These are phyloP conservation scores for Galemys pyrenaicus DNA, from an alignment of 2,113 vertebrate genomes.

Conservation along the genomic window DNA sequence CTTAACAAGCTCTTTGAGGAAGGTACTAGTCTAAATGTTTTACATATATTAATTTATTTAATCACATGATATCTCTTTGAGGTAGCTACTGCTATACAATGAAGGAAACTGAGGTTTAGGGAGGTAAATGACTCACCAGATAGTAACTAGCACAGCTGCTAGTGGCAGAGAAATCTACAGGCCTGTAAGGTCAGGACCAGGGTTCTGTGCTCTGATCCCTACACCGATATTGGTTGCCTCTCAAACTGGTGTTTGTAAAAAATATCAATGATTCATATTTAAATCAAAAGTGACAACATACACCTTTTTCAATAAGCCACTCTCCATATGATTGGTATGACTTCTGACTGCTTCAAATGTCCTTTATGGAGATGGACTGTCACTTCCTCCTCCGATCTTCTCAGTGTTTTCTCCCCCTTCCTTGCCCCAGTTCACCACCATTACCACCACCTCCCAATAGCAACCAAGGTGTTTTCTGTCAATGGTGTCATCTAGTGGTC, in stretches of 20 bases:
- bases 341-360: background rate
- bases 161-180: background rate
- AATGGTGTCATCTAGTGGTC: constrained; percentile 78
- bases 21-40: background rate
- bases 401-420: background rate
- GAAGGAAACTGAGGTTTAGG: constrained; percentile 11
- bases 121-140: background rate
- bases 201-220: background rate
- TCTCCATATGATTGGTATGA: background rate
- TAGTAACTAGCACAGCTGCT: background rate
- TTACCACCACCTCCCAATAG: background rate
- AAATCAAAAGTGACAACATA: background rate
- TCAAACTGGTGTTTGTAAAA: background rate
- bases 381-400: background rate
- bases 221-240: background rate
- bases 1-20: background rate
- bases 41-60: background rate
- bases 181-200: background rate
- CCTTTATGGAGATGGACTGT: background rate
- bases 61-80: background rate
- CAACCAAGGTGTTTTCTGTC: constrained; percentile 63
- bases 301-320: background rate
- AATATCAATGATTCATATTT: background rate
- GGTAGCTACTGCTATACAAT: background rate
- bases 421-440: background rate